phyloP scores from a whole-genome alignment of 1,140 invertebrate genomes.

The Catajapyx aquilonaris region DNA sequence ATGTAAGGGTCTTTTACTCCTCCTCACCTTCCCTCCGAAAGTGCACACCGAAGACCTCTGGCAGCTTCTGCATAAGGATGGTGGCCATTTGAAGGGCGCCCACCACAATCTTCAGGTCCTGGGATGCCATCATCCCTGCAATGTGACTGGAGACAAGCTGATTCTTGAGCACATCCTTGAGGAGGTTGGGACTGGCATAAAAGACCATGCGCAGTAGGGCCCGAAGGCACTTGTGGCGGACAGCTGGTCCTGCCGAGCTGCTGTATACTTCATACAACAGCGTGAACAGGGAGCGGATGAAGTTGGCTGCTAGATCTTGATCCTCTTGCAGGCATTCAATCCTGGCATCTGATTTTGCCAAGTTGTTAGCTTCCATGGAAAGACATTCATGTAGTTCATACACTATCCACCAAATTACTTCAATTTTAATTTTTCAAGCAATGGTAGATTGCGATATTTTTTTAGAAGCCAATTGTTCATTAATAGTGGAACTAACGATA shows the following conservation, averaged over 20 bases:
- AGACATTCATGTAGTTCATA: too few species aligned
- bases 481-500: too few species aligned
- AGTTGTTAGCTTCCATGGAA: too few species aligned
- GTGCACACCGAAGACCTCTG: conserved; percentile 81
- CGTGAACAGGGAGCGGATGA: conserved; percentile 74
- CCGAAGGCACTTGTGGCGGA: conserved; percentile 85
- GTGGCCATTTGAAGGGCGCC: conserved; percentile 92
- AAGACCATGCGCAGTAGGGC: conserved; percentile 91
- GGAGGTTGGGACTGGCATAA: conserved; percentile 65
- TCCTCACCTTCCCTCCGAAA: conserved; percentile 70
- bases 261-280: conserved; percentile 92
- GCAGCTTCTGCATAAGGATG: conserved; percentile 87
- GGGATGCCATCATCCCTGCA: conserved; percentile 91
- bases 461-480: too few species aligned
- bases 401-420: too few species aligned
- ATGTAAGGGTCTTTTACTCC: too few species aligned
- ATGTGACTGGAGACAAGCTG: conserved; percentile 92
- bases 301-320: conserved; percentile 44
- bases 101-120: conserved; percentile 85
- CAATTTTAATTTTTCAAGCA: too few species aligned
- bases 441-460: too few species aligned
- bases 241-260: conserved; percentile 88
- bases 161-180: conserved; percentile 70
- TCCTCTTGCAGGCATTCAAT: conserved; percentile 42
- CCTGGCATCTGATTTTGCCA: conserved; percentile 29